phyloP scores from a whole-genome alignment of 2,888 invertebrate species.

The Mallateleia sp. region DNA sequence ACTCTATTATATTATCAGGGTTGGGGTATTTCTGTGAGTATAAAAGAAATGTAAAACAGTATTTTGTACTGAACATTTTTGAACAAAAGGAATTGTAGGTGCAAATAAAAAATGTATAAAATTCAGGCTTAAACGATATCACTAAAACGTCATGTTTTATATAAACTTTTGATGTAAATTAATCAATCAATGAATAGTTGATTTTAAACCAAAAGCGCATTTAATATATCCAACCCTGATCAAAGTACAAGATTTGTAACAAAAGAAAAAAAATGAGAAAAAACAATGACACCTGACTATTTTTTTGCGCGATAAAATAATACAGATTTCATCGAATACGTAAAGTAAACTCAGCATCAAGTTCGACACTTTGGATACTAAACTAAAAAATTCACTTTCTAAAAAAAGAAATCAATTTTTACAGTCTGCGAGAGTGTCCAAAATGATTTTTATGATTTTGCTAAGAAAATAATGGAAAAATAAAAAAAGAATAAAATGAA shows the following conservation, averaged over 20 bases:
- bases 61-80: slow-evolving; percentile 53
- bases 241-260: slow-evolving; percentile 63
- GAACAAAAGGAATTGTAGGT: slow-evolving; percentile 48
- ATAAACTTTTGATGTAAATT: slow-evolving; percentile 48
- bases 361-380: slow-evolving; percentile 53
- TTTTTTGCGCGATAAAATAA: slow-evolving; percentile 37
- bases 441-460: slow-evolving; percentile 58
- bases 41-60: slow-evolving; percentile 17
- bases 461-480: slow-evolving; percentile 51
- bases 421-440: slow-evolving; percentile 49
- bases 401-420: slow-evolving; percentile 56
- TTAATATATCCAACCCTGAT: slow-evolving; percentile 61
- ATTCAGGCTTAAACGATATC: slow-evolving; percentile 23
- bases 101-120: slow-evolving; percentile 5
- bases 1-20: slow-evolving; percentile 56
- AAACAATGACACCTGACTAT: slow-evolving; percentile 36
- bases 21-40: slow-evolving; percentile 50
- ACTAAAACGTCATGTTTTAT: slow-evolving; percentile 40
- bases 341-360: slow-evolving; percentile 52
- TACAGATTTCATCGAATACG: slow-evolving; percentile 31
- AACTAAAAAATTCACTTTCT: slow-evolving; percentile 44
- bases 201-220: slow-evolving; percentile 32
- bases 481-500: slow-evolving; percentile 19
- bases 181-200: slow-evolving; percentile 24
- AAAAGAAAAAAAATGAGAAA: not conserved